Evolutionary conservation across 2,797 vertebrate species (phyloP), one percentile per base, ranked within the genome.

Genomic region (Pristis pectinata): DNA sequence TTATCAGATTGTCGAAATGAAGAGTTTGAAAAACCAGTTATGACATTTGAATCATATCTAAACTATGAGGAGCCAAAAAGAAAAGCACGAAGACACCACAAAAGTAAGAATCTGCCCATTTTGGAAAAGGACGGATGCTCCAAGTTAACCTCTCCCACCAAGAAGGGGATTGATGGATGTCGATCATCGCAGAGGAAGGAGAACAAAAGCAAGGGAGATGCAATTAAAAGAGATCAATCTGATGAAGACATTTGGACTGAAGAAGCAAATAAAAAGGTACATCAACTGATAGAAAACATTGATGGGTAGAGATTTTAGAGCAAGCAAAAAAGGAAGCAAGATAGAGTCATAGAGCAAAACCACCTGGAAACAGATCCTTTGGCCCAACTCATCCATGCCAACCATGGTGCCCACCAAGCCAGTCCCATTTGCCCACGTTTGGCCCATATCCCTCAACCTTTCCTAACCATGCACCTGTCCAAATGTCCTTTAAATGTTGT

Each of bases 11-110:
- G 41, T 64, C 4, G 34, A 94, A 94, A 59, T 11, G 44, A 95
- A 13, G 96, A 96, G 83, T 95, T 95, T 30, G 97, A 97, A 1
- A 94, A 95, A 9, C 97, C 97, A 2, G 95, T 96, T 64, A 97
- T 97, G 98, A 98, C 98, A 94, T 99, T 99, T 96, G 98, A 99
- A 95, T 98, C 98, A 0, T 98, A 95, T 76, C 96, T 98, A 95
- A 98, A 96, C 96, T 99, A 98, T 94, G 98, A 98, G 9, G 94
- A 96, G n/a, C 94, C 94, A 44, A 44, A 34, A 0, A 97, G 97
- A 94, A 97, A 94, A 95, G 97, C 96, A 95, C 96, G 96, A 85
- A 74, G 11, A 94, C 0, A 10, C 92, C 92, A 34, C 82, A 77
- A 37, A 9, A 34, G 79, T 15, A 97, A 97, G 95, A 97, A 95